A percentile compares a stretch with the other conserved stretches of the same genome.
phyloP scores from a whole-genome alignment of 2,888 invertebrate genomes.

The Ochropleura leucogaster region DNA sequence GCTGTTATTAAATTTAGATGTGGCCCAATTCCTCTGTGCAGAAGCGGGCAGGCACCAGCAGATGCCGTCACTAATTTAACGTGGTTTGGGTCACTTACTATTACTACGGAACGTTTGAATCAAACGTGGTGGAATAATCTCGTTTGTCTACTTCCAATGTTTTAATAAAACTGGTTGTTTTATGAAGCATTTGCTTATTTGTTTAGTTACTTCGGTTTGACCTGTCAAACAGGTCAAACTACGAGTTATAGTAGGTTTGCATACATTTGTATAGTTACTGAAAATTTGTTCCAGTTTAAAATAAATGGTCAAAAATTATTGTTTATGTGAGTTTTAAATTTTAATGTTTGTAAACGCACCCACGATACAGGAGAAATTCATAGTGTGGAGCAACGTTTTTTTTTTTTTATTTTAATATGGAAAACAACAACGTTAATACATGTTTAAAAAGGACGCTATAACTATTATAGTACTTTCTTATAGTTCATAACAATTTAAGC shows the following conservation, averaged over 20 bases:
- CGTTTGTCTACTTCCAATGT: not conserved
- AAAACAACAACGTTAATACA: not conserved
- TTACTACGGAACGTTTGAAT: conserved; percentile 10
- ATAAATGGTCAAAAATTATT: not conserved
- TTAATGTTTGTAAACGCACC: too few relatives aligned
- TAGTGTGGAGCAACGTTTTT: too few relatives aligned
- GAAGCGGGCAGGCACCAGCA: conserved; percentile 38
- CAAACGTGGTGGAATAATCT: conserved; percentile 29
- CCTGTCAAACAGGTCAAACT: too few relatives aligned
- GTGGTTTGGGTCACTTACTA: conserved; percentile 36
- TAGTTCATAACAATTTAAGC: not conserved
- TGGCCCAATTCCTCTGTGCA: conserved; percentile 63
- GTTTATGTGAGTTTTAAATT: too few relatives aligned
- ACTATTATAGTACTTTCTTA: not conserved
- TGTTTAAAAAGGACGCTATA: not conserved
- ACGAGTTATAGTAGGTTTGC: not conserved
- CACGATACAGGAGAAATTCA: too few relatives aligned
- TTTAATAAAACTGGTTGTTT: conserved; percentile 6
- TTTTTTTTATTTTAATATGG: too few relatives aligned
- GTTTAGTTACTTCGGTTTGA: not conserved
- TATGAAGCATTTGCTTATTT: not conserved
- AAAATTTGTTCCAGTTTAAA: not conserved
- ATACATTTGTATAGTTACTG: not conserved
- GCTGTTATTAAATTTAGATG: conserved; percentile 71
- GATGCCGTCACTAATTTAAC: conserved; percentile 17